Base-by-base conservation (phyloP, 1,140 invertebrate species). In the Drosophila erecta region DNA sequence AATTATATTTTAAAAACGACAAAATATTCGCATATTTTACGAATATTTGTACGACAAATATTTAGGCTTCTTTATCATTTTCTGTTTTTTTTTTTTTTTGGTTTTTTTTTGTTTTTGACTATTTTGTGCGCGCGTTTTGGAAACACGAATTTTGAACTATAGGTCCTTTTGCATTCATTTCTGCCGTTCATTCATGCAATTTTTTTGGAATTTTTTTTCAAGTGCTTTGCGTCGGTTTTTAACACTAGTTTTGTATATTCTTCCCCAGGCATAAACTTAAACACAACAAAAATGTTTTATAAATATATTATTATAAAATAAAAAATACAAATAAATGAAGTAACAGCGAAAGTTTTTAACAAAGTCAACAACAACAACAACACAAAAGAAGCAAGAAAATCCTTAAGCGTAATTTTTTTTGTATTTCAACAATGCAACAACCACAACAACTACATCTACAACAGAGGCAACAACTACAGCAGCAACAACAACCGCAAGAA, bases 251-350 rank as follows among this genome's bases (percentile, higher is more conserved):
- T 33, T 38, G 14, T 41, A 51, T 76, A 67, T 43, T 58, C 4
- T 47, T 33, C 11, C 27, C 35, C 64, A 90, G 65, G 79, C 85
- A 81, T 76, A 84, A 76, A 87, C 84, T 83, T 72, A 86, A 85
- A 81, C 69, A 80, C 56, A 77, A 80, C 53, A 72, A 77, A 87
- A 90, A 79, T 75, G 71, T 84, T 84, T 84, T 85, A 79, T 90
- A 87, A 70, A 79, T 76, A 83, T 75, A 71, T 79, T 64, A 79
- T 76, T 65, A 64, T 72, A 46, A 76, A 65, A 41, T 44, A 57
- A 49, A 59, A 58, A 24, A 67, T 6, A 11, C 33, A 46, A 43
- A 44, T 20, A 62, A 53, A 70, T 22, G 10, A 51, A 75, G 41
- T 20, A 54, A 58, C 57, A 61, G 59, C 49, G 49, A 51, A 76